A percentile compares a stretch with the other conserved stretches of the same genome.
Conservation (phyloP, 1,140 invertebrate genomes). For the Aradophagus sp. region DNA sequence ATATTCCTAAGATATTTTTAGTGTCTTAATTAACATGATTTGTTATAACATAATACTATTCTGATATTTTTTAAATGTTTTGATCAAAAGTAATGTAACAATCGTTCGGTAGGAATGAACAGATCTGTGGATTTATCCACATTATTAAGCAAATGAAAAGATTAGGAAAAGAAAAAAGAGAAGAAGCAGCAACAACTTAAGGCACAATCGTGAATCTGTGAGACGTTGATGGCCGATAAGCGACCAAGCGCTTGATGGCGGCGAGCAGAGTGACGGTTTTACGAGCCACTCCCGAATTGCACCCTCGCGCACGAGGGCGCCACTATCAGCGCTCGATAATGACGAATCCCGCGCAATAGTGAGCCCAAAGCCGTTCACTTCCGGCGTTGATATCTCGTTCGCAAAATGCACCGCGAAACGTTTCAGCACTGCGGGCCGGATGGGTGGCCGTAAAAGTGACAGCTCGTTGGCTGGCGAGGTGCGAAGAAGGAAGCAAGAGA, state of each 20-base stretch:
- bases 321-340: conserved; percentile 59
- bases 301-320: conserved; percentile 39
- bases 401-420: conserved; percentile 53
- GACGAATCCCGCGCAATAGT: conserved; percentile 41
- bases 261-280: conserved; percentile 47
- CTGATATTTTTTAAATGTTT: no score
- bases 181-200: conserved; percentile 5
- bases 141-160: no score
- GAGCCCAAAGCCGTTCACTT: conserved; percentile 40
- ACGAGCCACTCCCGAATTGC: conserved; percentile 40
- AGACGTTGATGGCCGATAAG: conserved; percentile 32
- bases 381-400: conserved; percentile 49
- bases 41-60: no score
- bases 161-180: no score
- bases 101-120: no score
- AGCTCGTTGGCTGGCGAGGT: no score
- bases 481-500: not conserved
- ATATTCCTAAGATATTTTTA: no score
- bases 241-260: conserved; percentile 14
- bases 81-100: no score
- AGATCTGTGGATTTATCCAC: no score
- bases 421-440: no score
- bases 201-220: conserved; percentile 12
- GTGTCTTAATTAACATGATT: no score
- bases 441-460: no score